Conservation (phyloP, 2,797 vertebrate genomes). For the Malacoraja senta region DNA sequence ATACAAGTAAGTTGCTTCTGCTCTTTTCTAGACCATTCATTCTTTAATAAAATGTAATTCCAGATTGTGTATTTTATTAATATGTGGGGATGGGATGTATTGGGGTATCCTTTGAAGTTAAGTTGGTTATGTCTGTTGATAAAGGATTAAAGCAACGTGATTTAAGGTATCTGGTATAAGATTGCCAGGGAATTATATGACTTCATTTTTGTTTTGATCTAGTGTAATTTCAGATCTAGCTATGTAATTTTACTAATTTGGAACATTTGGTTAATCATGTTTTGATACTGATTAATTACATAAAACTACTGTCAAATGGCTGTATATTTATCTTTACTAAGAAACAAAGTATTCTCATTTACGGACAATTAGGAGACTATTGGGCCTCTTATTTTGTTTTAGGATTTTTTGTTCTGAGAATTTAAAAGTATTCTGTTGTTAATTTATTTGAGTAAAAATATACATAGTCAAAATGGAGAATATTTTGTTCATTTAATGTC, state of each 20-base stretch:
- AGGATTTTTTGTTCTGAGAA: background rate
- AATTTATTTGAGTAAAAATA: background rate
- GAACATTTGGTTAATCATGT: background rate
- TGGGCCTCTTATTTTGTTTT: background rate
- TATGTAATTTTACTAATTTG: too few relatives aligned
- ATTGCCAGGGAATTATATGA: background rate
- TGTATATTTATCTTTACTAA: background rate
- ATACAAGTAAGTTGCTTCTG: constrained; percentile 17
- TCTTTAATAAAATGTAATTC: background rate
- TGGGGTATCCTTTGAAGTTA: background rate
- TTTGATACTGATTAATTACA: background rate
- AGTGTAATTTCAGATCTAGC: background rate
- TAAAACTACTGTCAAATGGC: background rate
- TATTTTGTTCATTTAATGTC: background rate
- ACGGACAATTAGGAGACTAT: too few relatives aligned
- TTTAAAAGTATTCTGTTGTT: background rate
- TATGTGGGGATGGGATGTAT: background rate
- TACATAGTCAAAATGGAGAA: background rate
- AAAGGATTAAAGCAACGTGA: background rate
- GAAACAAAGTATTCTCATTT: background rate
- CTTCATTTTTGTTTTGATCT: background rate
- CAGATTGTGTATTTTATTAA: background rate
- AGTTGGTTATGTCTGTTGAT: background rate
- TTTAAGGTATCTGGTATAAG: background rate
- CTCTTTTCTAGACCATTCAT: background rate